Evolutionary conservation across 2,797 vertebrate genomes (phyloP).

Genomic region (Enteromius afrohamiltoni): DNA sequence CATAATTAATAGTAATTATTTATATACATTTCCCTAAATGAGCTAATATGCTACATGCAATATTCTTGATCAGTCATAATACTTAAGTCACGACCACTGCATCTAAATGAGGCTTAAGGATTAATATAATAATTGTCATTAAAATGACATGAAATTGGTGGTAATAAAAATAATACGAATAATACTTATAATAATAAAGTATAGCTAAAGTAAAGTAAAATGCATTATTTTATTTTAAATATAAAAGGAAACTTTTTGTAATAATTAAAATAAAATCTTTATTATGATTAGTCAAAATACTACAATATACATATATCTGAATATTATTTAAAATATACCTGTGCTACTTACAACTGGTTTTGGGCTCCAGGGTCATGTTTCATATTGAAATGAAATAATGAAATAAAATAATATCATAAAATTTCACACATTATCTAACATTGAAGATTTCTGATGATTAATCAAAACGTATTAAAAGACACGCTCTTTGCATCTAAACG

Average conservation of each 20-base stretch:
- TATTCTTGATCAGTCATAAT: neutral
- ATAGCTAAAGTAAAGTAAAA: too few relatives aligned
- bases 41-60: too few relatives aligned
- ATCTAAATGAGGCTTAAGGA: neutral
- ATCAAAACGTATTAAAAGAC: neutral
- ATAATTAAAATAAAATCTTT: too few relatives aligned
- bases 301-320: too few relatives aligned
- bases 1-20: too few relatives aligned
- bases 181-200: too few relatives aligned
- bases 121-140: neutral
- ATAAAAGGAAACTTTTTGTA: too few relatives aligned
- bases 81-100: neutral
- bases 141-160: too few relatives aligned
- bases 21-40: too few relatives aligned
- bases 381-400: neutral
- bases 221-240: too few relatives aligned
- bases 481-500: neutral
- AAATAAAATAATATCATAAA: neutral
- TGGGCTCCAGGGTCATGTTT: neutral
- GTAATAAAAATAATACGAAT: too few relatives aligned
- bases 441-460: neutral
- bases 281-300: too few relatives aligned
- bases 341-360: neutral
- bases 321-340: neutral
- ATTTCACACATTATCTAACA: neutral